Evolutionary conservation across 2,797 vertebrate species (phyloP).

Genomic region (Spinibarbus caldwelli): DNA sequence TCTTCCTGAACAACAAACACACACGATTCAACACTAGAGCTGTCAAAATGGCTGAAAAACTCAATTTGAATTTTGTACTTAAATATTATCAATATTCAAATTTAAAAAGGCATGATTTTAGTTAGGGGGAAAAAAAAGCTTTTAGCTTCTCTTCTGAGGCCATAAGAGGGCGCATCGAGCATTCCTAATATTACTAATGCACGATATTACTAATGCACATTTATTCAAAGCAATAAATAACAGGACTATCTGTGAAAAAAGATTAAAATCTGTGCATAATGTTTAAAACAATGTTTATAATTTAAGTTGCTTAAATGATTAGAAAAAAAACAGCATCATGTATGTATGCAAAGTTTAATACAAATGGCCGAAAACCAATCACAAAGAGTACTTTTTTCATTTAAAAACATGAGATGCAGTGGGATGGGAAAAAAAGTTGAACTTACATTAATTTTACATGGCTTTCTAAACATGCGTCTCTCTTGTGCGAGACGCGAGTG

Average conservation of each 20-base stretch:
- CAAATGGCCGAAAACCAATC: not conserved
- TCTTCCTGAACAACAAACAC: conserved; percentile 79
- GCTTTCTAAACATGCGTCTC: conserved; percentile 9
- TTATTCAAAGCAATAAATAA: not conserved
- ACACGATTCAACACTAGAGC: not conserved
- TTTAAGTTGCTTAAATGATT: not conserved
- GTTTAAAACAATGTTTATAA: not conserved
- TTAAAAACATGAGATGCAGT: not conserved
- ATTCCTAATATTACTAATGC: no score
- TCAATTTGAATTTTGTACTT: not conserved
- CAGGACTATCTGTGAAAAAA: not conserved
- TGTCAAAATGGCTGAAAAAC: not conserved
- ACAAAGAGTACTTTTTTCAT: not conserved
- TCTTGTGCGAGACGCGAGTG: conserved; percentile 1
- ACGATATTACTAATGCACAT: not conserved
- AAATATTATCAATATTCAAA: not conserved
- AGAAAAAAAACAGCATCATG: not conserved
- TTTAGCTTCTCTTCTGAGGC: not conserved
- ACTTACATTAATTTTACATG: not conserved
- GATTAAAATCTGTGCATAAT: no score
- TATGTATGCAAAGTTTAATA: not conserved
- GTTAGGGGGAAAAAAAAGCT: not conserved
- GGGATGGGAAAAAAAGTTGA: not conserved
- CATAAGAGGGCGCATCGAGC: not conserved
- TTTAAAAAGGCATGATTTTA: not conserved